phyloP scores from a whole-genome alignment of 2,113 vertebrate genomes.

The Nematolebias whitei region DNA sequence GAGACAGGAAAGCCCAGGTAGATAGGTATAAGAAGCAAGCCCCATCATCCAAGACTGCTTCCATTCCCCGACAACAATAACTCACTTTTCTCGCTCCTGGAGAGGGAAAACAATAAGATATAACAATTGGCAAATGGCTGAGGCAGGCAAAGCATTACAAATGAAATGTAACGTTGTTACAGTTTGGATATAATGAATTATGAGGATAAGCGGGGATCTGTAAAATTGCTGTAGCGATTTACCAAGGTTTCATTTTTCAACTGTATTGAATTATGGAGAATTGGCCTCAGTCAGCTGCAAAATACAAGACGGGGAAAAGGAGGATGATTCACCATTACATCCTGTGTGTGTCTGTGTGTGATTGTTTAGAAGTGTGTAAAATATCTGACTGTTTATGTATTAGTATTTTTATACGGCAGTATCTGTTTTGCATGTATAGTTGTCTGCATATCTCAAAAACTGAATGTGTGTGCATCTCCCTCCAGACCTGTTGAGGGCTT shows the following conservation, averaged over 20 bases:
- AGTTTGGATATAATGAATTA: slow-evolving; percentile 79
- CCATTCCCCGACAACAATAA: slow-evolving; percentile 59
- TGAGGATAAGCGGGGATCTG: slow-evolving; percentile 76
- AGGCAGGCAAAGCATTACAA: slow-evolving; percentile 75
- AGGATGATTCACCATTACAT: slow-evolving; percentile 64
- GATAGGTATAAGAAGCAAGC: slow-evolving; percentile 13
- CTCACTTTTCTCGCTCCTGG: slow-evolving; percentile 69
- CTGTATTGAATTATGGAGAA: slow-evolving; percentile 78
- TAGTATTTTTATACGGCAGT: slow-evolving; percentile 22
- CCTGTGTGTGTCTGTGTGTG: slow-evolving; percentile 19
- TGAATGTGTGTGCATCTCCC: slow-evolving; percentile 53
- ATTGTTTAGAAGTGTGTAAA: slow-evolving; percentile 34
- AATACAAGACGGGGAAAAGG: slow-evolving; percentile 65
- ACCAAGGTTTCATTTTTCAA: slow-evolving; percentile 77
- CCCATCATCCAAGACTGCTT: slow-evolving; percentile 41
- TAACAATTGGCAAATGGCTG: slow-evolving; percentile 75
- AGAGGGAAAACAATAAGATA: slow-evolving; percentile 75
- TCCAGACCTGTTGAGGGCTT: slow-evolving; percentile 81
- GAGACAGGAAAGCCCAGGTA: slow-evolving; percentile 33
- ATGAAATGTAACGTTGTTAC: slow-evolving; percentile 79
- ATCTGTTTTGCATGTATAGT: slow-evolving; percentile 30
- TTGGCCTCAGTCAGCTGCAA: slow-evolving; percentile 79
- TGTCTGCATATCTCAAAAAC: slow-evolving; percentile 5
- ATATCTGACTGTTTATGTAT: slow-evolving; percentile 40
- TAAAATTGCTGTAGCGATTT: slow-evolving; percentile 77